These are phyloP conservation scores for Scolopax bukidnonensis DNA, from an alignment of 2,797 vertebrate species.

Conservation along the genomic window DNA sequence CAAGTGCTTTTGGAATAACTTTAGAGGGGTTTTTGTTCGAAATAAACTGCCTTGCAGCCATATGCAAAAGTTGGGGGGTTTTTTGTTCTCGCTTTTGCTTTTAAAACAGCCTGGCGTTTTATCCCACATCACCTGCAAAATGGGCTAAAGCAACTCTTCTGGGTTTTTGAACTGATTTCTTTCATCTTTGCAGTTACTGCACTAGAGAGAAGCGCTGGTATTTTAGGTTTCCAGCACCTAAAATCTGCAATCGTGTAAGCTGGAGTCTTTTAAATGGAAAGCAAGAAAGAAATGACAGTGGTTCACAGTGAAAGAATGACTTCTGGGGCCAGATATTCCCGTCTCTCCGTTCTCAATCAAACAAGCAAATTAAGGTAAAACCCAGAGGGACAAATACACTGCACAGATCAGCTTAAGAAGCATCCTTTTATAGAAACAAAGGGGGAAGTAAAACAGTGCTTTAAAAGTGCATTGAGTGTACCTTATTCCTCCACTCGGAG, in stretches of 20 bases:
- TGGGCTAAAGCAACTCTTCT: background rate
- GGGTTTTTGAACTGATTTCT: background rate
- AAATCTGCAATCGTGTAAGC: background rate
- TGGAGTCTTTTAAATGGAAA: conserved; percentile 20
- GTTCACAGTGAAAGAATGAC: background rate
- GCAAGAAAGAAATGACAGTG: background rate
- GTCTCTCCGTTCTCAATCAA: conserved; percentile 32
- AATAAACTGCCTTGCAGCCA: conserved; percentile 53
- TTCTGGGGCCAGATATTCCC: conserved; percentile 10
- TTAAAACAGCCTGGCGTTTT: background rate
- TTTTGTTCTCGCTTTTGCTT: background rate
- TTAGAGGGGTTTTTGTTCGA: conserved; percentile 27
- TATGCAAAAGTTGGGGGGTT: background rate
- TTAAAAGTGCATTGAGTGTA: conserved; percentile 42
- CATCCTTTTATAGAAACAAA: conserved; percentile 56
- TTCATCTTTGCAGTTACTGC: conserved; percentile 16
- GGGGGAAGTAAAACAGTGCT: background rate
- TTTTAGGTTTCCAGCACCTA: conserved; percentile 18
- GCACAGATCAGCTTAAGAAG: conserved; percentile 22
- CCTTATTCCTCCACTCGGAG: conserved; percentile 14
- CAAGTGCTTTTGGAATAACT: conserved; percentile 45
- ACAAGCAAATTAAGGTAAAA: conserved; percentile 47
- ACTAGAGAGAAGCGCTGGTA: background rate
- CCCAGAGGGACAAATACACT: conserved; percentile 17
- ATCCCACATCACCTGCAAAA: conserved; percentile 43